Base-by-base conservation (phyloP, 2,888 invertebrate species). In the Litoditis marina region DNA sequence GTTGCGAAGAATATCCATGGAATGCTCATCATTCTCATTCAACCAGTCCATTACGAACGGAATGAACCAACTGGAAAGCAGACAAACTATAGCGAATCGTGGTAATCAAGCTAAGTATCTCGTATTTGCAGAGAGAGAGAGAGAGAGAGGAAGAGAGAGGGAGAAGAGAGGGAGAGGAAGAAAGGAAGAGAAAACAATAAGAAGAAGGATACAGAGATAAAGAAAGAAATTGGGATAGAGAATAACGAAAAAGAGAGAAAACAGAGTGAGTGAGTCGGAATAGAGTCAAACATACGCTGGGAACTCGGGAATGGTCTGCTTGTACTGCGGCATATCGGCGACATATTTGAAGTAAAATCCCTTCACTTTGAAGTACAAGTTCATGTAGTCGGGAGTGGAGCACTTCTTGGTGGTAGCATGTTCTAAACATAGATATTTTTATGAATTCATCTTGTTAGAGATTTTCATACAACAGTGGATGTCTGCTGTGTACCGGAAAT, bases 41-140 rank as follows among this genome's bases (percentile, higher is more conserved):
- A 99, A 88, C 98, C 98, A 99, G 84, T 96, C 96, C 96, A 99
- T 98, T 47, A 99, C 98, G 85, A 98, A 99, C n/a, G 96, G 95
- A 84, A 96, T 96, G 85, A 99, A 99, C 96, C 96, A 99, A 71
- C 87, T 88, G 80, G 53, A 74, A 66, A 31, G n/a, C n/a, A n/a
- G n/a, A n/a, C n/a, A n/a, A n/a, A n/a, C n/a, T n/a, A n/a, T n/a
- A n/a, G n/a, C n/a, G n/a, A n/a, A n/a, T n/a, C n/a, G n/a, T n/a
- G n/a, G n/a, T n/a, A n/a, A n/a, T n/a, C n/a, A n/a, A n/a, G n/a
- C n/a, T n/a, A n/a, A n/a, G n/a, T n/a, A n/a, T n/a, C n/a, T n/a
- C n/a, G n/a, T n/a, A n/a, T n/a, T n/a, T n/a, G n/a, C n/a, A n/a
- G n/a, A n/a, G n/a, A n/a, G n/a, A n/a, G n/a, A n/a, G n/a, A n/a